Evolutionary conservation across 2,797 vertebrate genomes (phyloP).

Genomic region (Setipinna tenuifilis): DNA sequence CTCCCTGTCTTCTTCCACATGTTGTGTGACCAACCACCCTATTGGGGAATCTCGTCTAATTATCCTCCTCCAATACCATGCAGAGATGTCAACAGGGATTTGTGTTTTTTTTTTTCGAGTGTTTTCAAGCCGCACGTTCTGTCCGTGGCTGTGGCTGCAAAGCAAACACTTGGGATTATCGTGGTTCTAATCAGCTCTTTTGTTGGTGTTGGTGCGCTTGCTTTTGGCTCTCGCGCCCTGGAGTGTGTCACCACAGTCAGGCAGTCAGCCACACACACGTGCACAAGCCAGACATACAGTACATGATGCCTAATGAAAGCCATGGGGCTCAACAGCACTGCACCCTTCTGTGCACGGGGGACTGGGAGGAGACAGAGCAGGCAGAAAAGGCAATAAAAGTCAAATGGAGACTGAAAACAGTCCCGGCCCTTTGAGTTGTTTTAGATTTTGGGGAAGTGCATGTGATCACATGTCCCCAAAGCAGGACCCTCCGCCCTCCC

Average conservation of each 20-base stretch:
- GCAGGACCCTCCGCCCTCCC: background rate
- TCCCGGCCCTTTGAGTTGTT: background rate
- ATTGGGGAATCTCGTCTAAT: background rate
- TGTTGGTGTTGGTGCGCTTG: background rate
- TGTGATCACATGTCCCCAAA: background rate
- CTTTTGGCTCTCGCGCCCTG: constrained; percentile 5
- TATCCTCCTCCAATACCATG: background rate
- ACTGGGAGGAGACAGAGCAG: background rate
- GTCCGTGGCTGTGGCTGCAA: background rate
- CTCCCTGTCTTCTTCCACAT: background rate
- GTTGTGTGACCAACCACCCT: background rate
- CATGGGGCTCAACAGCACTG: background rate
- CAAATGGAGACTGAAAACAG: background rate
- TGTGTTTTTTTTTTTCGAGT: background rate
- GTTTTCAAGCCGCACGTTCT: background rate
- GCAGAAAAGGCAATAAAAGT: background rate
- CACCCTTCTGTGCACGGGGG: background rate
- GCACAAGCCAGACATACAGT: background rate
- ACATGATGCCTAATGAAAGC: background rate
- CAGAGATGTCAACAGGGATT: background rate
- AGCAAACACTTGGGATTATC: background rate
- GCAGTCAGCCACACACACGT: no score
- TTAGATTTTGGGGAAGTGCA: background rate
- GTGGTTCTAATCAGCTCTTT: background rate
- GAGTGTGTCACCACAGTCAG: background rate